Evolutionary conservation across 1,140 invertebrate species (phyloP).

Genomic region (Leguminivora glycinivorella): DNA sequence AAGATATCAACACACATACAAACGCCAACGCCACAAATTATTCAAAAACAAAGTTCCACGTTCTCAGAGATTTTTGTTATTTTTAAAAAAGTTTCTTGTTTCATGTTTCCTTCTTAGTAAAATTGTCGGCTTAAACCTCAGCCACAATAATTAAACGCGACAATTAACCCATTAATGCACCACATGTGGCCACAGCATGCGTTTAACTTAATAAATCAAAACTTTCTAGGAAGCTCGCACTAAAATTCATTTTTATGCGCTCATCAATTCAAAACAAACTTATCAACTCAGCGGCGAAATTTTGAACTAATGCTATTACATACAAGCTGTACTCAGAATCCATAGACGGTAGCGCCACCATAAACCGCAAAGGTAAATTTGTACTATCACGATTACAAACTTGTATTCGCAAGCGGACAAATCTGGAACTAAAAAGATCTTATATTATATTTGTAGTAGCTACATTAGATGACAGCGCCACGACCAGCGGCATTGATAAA

Average conservation of each 20-base stretch:
- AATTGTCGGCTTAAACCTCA: conserved; percentile 2
- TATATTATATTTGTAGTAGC: background rate
- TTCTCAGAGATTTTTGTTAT: no score
- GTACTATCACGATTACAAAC: background rate
- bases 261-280: background rate
- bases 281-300: background rate
- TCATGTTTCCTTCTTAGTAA: background rate
- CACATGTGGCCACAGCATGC: conserved; percentile 15
- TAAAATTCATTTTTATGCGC: conserved; percentile 22
- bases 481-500: background rate
- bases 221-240: conserved; percentile 24
- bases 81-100: background rate
- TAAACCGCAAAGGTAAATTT: background rate
- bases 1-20: no score
- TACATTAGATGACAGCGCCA: background rate
- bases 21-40: no score
- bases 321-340: background rate
- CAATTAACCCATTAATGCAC: conserved; percentile 17
- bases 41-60: no score
- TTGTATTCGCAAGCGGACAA: background rate
- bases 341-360: background rate
- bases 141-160: background rate
- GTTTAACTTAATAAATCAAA: conserved; percentile 10
- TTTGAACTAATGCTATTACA: background rate
- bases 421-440: background rate